Evolutionary conservation across 1,140 invertebrate species (phyloP), one percentile per base, ranked within the genome.

Genomic region (Pristionchus pacificus): DNA sequence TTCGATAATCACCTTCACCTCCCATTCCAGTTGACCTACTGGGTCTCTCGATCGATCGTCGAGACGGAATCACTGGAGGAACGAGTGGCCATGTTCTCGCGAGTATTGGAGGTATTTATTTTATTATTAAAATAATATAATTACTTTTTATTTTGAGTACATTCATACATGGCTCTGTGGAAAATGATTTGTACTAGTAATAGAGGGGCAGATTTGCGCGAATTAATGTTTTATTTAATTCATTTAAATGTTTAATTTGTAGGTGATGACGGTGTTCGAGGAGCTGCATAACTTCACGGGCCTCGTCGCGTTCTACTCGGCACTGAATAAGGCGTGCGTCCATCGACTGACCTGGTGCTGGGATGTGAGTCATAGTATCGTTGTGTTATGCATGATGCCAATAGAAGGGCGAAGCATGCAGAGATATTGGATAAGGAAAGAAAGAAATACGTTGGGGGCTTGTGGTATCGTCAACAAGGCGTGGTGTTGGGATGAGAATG

Each of bases 231-330:
- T n/a, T n/a, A n/a, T n/a, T n/a, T n/a, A n/a, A n/a, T n/a, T 57
- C 55, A 57, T 57, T 57, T 57, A 19, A 19, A 57, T 57, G 24
- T 19, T 19, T 57, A 24, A 57, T 57, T 19, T 57, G 31, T 27
- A 65, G 64, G 89, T 98, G 60, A 94, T 96, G 90, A 89, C 91
- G 78, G 93, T 95, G 64, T 89, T 98, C 77, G 90, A 95, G 75
- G 93, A 98, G 82, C 87, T 98, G 57, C 98, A 98, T 85, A 98
- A 99, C 87, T 98, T 99, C 84, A 98, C 94, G 86, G 96, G 95
- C 1, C 91, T 98, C 62, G 86, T 98, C 63, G 94, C 94, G 59
- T 91, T 98, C 61, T 90, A 92, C 28, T 91, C 92, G 77, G 95
- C 95, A 24, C 90, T 95, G 86, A 90, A 89, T 38, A 94, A 92